phyloP scores from a whole-genome alignment of 2,113 vertebrate species.

The Plestiodon gilberti region DNA sequence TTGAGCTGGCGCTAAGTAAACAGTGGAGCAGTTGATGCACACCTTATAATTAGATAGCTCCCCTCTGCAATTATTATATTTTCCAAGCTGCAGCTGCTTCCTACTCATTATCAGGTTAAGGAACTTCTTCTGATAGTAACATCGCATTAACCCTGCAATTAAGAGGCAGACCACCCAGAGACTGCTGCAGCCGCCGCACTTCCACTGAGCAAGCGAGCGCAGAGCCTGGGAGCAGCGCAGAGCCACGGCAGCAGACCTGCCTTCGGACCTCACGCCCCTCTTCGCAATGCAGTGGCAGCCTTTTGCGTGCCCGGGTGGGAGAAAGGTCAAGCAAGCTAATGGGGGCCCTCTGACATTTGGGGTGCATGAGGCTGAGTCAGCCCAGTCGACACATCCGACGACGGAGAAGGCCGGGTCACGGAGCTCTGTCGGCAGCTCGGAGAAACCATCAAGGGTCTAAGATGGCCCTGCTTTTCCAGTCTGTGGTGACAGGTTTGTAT shows the following conservation, averaged over 20 bases:
- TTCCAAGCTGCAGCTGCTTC: conserved; percentile 76
- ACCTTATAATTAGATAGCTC: conserved; percentile 72
- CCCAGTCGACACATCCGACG: neutral
- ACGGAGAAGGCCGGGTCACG: too few species aligned
- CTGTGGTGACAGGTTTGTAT: too few species aligned
- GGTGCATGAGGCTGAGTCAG: neutral
- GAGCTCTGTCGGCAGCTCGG: too few species aligned
- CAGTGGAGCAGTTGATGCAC: conserved; percentile 67
- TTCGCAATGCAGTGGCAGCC: accelerated
- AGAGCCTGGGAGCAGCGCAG: neutral
- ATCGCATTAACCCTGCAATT: conserved; percentile 70
- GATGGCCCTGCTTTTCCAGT: neutral
- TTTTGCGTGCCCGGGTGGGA: accelerated
- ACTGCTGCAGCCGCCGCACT: conserved; percentile 43
- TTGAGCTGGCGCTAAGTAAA: conserved; percentile 60
- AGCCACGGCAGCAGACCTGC: accelerated
- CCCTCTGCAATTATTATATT: conserved; percentile 76
- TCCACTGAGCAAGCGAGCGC: neutral
- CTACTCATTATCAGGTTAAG: conserved; percentile 75
- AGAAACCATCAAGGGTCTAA: too few species aligned
- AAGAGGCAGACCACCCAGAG: conserved; percentile 68
- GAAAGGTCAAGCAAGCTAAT: accelerated
- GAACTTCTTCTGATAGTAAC: conserved; percentile 69
- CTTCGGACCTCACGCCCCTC: too few species aligned
- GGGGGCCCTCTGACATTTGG: neutral